These are phyloP conservation scores for Thereva nobilitata DNA, from an alignment of 2,888 invertebrate genomes.

Conservation along the genomic window DNA sequence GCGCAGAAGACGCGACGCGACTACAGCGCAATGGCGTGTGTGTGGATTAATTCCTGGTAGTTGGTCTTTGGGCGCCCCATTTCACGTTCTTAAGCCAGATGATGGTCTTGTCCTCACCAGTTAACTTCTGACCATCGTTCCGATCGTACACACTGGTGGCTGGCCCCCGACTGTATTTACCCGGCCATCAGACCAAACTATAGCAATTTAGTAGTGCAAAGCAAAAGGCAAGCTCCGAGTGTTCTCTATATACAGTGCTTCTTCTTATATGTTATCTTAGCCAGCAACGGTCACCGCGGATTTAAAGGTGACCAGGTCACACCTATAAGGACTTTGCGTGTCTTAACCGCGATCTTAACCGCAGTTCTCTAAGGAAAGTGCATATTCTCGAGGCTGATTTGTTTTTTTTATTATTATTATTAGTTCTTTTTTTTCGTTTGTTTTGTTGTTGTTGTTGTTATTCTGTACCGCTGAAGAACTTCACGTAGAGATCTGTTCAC, in stretches of 20 bases:
- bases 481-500: neutral
- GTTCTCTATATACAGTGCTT: conserved; percentile 7
- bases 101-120: conserved; percentile 59
- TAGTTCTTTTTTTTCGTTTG: too few relatives aligned
- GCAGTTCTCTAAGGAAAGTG: conserved; percentile 15
- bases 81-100: conserved; percentile 58
- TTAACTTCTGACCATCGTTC: conserved; percentile 59
- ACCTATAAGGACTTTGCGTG: conserved; percentile 12
- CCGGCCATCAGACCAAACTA: too few relatives aligned
- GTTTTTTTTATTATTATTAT: too few relatives aligned
- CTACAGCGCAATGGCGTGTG: conserved; percentile 33
- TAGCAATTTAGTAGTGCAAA: neutral
- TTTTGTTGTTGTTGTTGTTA: too few relatives aligned
- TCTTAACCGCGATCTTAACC: neutral
- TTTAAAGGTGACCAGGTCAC: conserved; percentile 3
- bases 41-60: conserved; percentile 41
- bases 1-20: neutral
- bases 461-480: too few relatives aligned
- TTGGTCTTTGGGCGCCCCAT: conserved; percentile 28
- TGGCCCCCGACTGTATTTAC: too few relatives aligned
- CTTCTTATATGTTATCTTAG: neutral
- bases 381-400: neutral
- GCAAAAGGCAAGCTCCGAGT: conserved; percentile 17
- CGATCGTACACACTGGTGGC: conserved; percentile 50
- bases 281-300: neutral